A percentile compares a stretch with the other conserved stretches of the same genome.
Conservation (phyloP, 1,140 invertebrate species). For the Melanaphis sacchari region DNA sequence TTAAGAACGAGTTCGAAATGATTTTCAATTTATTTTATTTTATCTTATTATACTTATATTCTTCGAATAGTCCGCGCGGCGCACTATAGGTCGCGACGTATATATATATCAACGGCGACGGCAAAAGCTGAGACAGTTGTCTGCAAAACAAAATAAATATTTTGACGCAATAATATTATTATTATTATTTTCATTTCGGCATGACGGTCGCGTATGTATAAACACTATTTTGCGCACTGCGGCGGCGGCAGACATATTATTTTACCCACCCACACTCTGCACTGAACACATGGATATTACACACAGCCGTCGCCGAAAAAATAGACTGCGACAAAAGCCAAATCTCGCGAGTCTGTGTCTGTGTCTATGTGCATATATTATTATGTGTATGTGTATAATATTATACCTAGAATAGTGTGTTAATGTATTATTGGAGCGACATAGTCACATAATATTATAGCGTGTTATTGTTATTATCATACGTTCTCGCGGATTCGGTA, state of each 20-base stretch:
- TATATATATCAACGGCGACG: background rate
- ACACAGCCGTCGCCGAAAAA: background rate
- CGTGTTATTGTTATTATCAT: background rate
- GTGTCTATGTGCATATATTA: background rate
- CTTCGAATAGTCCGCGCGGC: background rate
- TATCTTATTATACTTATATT: no score
- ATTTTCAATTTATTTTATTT: background rate
- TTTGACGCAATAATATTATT: background rate
- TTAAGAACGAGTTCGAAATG: background rate
- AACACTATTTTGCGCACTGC: constrained; percentile 20
- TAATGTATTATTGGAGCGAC: background rate
- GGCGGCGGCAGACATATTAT: background rate
- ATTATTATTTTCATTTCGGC: background rate
- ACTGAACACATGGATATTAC: background rate
- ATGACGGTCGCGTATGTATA: background rate
- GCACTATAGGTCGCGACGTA: background rate
- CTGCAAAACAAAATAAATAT: background rate
- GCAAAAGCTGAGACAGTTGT: background rate
- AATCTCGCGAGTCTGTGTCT: background rate
- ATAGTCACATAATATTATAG: background rate
- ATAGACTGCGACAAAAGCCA: constrained; percentile 15
- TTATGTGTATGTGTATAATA: background rate
- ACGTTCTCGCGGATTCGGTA: background rate
- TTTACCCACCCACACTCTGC: background rate
- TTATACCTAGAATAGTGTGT: background rate